phyloP scores from a whole-genome alignment of 2,797 vertebrate species.

The Lacerta agilis region DNA sequence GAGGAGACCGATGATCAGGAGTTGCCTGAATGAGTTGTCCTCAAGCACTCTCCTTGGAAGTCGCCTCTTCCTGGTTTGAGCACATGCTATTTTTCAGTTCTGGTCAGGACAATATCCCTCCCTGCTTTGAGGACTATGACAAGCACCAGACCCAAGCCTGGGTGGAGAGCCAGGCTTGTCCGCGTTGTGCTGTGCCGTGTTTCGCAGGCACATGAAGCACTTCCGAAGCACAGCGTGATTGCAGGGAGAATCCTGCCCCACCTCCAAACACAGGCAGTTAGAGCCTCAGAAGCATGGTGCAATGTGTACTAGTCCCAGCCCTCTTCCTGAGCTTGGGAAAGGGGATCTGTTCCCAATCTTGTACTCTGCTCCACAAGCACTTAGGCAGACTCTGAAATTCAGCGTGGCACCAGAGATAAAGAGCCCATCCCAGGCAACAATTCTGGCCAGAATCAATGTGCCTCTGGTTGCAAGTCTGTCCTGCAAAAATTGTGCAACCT shows the following conservation, averaged over 20 bases:
- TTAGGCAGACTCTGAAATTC: too few relatives aligned
- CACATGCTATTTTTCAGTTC: not conserved
- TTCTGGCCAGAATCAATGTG: not conserved
- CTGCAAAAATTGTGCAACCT: not conserved
- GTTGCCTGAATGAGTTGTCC: not conserved
- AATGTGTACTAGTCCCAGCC: not conserved
- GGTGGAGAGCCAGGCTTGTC: too few relatives aligned
- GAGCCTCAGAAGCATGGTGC: not conserved
- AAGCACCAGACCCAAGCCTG: too few relatives aligned
- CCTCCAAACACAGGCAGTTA: too few relatives aligned
- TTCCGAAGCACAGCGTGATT: not conserved
- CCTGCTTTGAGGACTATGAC: not conserved
- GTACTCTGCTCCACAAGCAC: not conserved
- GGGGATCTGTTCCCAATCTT: not conserved
- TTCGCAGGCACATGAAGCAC: not conserved
- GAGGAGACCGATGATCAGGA: not conserved
- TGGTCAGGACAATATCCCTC: not conserved
- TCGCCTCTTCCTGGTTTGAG: not conserved
- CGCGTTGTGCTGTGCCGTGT: not conserved
- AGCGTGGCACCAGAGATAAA: not conserved
- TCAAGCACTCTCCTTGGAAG: not conserved
- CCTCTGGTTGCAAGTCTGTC: not conserved
- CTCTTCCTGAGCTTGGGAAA: not conserved
- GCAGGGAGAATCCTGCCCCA: not conserved
- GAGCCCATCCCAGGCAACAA: not conserved